Evolutionary conservation across 64 coral and sea anemone genomes (phyloP).

Genomic region (Montipora foliosa): DNA sequence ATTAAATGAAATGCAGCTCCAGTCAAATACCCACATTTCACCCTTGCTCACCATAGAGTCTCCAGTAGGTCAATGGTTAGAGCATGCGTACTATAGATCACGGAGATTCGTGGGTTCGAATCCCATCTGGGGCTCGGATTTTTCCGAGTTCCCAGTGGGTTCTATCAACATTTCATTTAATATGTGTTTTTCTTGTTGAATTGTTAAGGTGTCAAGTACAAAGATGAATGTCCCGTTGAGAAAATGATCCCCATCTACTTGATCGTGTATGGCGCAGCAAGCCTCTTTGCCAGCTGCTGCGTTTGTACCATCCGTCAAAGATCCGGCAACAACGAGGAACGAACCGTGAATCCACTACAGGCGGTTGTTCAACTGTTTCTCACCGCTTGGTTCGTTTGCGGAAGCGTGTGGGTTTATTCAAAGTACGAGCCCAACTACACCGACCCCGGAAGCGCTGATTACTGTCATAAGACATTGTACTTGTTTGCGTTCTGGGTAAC

Average conservation of each 20-base stretch:
- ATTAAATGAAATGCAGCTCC: too few species aligned
- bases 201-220: slow-evolving; percentile 31
- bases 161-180: too few species aligned
- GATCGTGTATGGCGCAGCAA: slow-evolving; percentile 46
- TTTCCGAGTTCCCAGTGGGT: too few species aligned
- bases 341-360: slow-evolving; percentile 10
- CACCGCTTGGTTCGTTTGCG: slow-evolving; percentile 52
- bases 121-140: too few species aligned
- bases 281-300: slow-evolving; percentile 19
- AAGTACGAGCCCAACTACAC: slow-evolving; percentile 61
- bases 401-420: slow-evolving; percentile 57
- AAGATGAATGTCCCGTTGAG: slow-evolving; percentile 50
- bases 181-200: background rate
- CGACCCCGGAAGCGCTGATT: background rate
- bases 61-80: too few species aligned
- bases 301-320: background rate
- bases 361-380: slow-evolving; percentile 30
- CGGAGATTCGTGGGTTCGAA: too few species aligned
- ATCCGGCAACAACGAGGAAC: background rate
- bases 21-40: too few species aligned
- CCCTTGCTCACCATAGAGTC: too few species aligned
- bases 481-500: slow-evolving; percentile 58
- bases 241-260: slow-evolving; percentile 58
- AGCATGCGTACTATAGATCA: too few species aligned
- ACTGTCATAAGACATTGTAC: slow-evolving; percentile 58